Evolutionary conservation across 2,888 invertebrate species (phyloP).

Genomic region (Pheosia gnoma): DNA sequence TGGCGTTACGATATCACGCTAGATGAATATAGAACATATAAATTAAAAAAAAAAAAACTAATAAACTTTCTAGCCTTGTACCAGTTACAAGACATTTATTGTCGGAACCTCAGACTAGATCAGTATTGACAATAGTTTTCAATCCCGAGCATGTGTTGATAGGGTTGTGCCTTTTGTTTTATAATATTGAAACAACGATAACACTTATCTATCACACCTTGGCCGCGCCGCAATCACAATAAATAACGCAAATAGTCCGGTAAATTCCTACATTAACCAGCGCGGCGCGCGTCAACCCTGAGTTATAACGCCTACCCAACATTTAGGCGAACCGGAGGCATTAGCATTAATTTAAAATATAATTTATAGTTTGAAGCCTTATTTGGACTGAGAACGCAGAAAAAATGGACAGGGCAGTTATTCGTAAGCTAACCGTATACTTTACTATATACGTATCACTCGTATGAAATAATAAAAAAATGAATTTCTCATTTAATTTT

Average conservation of each 20-base stretch:
- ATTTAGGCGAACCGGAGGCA: conserved; percentile 74
- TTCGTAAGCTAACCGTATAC: too few species aligned
- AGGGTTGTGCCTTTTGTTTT: neutral
- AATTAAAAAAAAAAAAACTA: too few species aligned
- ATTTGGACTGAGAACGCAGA: conserved; percentile 39
- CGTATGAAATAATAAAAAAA: conserved; percentile 11
- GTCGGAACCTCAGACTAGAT: too few species aligned
- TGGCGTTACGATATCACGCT: too few species aligned
- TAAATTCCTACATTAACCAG: conserved; percentile 73
- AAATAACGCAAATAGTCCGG: conserved; percentile 64
- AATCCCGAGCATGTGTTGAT: too few species aligned
- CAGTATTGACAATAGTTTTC: too few species aligned
- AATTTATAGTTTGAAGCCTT: conserved; percentile 78
- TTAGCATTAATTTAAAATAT: conserved; percentile 84
- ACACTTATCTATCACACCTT: conserved; percentile 68
- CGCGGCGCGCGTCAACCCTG: conserved; percentile 58
- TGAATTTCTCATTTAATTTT: too few species aligned
- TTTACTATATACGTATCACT: conserved; percentile 7
- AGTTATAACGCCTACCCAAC: conserved; percentile 77
- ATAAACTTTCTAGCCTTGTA: too few species aligned
- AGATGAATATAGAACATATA: too few species aligned
- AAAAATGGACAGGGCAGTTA: neutral
- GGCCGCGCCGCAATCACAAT: conserved; percentile 71
- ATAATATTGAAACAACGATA: conserved; percentile 23
- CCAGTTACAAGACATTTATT: too few species aligned